phyloP scores from a whole-genome alignment of 2,113 vertebrate species.

The Megalops atlanticus region DNA sequence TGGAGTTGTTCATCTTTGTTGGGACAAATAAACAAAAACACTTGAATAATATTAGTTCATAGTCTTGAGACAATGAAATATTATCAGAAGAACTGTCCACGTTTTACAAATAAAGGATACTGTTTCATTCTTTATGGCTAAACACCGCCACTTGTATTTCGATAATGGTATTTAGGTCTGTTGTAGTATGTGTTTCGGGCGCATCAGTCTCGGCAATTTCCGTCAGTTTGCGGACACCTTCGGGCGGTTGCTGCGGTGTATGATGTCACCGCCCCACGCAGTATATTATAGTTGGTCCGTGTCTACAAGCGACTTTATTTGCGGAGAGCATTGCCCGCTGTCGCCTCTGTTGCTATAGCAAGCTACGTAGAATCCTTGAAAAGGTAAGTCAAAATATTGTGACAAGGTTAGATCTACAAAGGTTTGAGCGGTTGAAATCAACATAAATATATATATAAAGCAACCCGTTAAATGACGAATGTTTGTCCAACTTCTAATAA shows the following conservation, averaged over 20 bases:
- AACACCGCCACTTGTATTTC: no score
- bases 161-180: no score
- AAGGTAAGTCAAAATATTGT: background rate
- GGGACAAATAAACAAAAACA: no score
- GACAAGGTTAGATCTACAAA: background rate
- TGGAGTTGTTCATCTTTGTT: no score
- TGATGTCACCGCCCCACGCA: slow-evolving; percentile 16
- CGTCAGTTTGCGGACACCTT: background rate
- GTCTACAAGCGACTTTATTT: background rate
- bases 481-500: background rate
- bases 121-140: no score
- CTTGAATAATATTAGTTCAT: no score
- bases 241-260: background rate
- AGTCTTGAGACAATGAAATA: no score
- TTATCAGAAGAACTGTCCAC: no score
- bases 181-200: background rate
- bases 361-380: background rate
- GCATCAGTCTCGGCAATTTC: slow-evolving; percentile 10
- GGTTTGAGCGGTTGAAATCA: background rate
- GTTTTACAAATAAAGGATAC: no score
- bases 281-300: slow-evolving; percentile 15
- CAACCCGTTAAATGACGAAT: no score
- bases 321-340: background rate
- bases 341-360: background rate
- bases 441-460: no score